Percentiles rank a stretch among this genome's conserved stretches.
phyloP scores from a whole-genome alignment of 2,797 vertebrate species.

The Remorina albescens region DNA sequence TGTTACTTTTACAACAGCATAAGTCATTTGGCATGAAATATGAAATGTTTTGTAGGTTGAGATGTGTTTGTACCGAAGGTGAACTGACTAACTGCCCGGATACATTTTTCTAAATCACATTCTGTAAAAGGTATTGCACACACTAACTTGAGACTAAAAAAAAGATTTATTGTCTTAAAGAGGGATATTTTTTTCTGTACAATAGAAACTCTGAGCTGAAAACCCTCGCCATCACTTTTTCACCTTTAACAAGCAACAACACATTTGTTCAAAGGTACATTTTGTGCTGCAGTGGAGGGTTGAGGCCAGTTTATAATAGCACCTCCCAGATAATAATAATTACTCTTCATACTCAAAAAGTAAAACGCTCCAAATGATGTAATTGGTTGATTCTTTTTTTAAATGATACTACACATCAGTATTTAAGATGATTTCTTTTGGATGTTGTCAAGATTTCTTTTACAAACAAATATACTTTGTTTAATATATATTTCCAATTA shows the following conservation, averaged over 20 bases:
- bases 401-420: not conserved
- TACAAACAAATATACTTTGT: not conserved
- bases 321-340: not conserved
- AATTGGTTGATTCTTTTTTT: not conserved
- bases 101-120: too few species aligned
- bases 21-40: too few species aligned
- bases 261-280: constrained; percentile 4
- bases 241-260: constrained; percentile 15
- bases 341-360: not conserved
- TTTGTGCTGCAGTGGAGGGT: not conserved
- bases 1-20: too few species aligned
- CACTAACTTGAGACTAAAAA: too few species aligned
- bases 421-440: not conserved
- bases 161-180: too few species aligned
- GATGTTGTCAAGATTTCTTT: not conserved
- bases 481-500: not conserved
- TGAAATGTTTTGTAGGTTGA: too few species aligned
- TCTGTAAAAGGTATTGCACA: too few species aligned
- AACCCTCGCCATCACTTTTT: constrained; percentile 40
- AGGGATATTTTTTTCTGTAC: too few species aligned
- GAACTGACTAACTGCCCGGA: too few species aligned
- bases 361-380: not conserved
- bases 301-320: constrained; percentile 5
- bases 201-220: constrained; percentile 8
- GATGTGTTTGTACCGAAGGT: too few species aligned